These are phyloP conservation scores for Ochlodes sylvanus DNA, from an alignment of 2,888 invertebrate genomes.

Conservation along the genomic window DNA sequence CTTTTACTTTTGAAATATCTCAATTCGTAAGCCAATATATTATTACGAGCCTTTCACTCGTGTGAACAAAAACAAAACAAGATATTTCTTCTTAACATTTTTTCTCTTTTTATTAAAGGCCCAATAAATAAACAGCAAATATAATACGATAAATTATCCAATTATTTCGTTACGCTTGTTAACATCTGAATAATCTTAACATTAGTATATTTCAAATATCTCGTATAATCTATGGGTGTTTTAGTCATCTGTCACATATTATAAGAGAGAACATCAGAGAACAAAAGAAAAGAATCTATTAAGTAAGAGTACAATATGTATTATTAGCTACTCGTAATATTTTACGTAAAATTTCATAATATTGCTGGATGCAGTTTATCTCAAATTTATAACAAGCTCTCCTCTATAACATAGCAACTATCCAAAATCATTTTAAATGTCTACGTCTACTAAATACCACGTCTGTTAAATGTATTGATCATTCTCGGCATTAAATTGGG, in stretches of 20 bases:
- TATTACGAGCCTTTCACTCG: neutral
- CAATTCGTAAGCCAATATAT: neutral
- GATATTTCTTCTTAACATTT: neutral
- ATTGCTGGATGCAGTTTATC: no score
- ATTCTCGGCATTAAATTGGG: no score
- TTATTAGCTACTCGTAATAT: no score
- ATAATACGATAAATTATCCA: constrained; percentile 1
- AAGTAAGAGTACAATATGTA: no score
- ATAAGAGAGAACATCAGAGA: neutral
- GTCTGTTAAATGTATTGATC: no score
- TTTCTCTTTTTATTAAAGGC: neutral
- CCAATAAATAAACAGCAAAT: neutral
- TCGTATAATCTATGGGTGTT: neutral
- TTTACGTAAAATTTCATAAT: no score
- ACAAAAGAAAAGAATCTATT: neutral
- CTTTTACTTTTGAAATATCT: no score
- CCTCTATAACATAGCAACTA: no score
- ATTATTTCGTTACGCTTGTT: constrained; percentile 14
- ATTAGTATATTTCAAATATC: neutral
- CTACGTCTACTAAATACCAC: no score
- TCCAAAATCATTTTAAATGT: no score
- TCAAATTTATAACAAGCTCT: no score
- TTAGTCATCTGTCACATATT: neutral
- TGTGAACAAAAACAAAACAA: neutral
- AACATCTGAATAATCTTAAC: constrained; percentile 18